phyloP scores from a whole-genome alignment of 2,113 vertebrate species.

The Neotragus moschatus region DNA sequence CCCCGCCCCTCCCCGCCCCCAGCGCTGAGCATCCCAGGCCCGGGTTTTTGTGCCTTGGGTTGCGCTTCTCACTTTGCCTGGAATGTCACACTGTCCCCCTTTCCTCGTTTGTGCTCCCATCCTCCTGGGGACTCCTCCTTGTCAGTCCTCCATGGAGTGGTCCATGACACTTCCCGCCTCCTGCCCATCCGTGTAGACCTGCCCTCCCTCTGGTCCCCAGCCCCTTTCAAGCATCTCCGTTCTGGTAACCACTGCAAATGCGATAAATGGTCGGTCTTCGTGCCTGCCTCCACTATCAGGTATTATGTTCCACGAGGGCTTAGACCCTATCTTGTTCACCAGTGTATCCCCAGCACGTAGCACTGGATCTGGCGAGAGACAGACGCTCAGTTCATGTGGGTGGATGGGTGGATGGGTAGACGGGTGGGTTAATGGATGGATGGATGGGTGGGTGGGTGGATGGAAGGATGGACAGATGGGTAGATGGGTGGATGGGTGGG shows the following conservation, averaged over 20 bases:
- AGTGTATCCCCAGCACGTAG: fast-evolving
- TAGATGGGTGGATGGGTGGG: too few species aligned
- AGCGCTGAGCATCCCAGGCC: not conserved
- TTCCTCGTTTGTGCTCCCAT: not conserved
- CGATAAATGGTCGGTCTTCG: not conserved
- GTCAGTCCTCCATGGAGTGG: not conserved
- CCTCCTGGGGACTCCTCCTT: not conserved
- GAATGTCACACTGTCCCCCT: not conserved
- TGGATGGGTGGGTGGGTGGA: too few species aligned
- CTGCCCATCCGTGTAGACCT: not conserved
- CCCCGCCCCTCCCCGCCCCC: fast-evolving
- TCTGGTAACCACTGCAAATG: not conserved
- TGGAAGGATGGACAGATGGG: fast-evolving
- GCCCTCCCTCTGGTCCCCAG: not conserved
- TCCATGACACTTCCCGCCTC: fast-evolving
- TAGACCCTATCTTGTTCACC: not conserved
- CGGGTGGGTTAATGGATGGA: too few species aligned
- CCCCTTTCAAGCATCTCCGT: not conserved
- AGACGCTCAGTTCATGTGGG: not conserved
- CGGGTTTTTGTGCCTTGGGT: not conserved
- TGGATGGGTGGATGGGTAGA: not conserved
- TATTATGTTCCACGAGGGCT: not conserved
- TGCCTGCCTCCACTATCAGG: not conserved
- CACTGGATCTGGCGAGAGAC: not conserved
- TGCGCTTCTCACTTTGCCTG: not conserved